phyloP scores from a whole-genome alignment of 2,888 invertebrate species.

The Plemyria rubiginata region DNA sequence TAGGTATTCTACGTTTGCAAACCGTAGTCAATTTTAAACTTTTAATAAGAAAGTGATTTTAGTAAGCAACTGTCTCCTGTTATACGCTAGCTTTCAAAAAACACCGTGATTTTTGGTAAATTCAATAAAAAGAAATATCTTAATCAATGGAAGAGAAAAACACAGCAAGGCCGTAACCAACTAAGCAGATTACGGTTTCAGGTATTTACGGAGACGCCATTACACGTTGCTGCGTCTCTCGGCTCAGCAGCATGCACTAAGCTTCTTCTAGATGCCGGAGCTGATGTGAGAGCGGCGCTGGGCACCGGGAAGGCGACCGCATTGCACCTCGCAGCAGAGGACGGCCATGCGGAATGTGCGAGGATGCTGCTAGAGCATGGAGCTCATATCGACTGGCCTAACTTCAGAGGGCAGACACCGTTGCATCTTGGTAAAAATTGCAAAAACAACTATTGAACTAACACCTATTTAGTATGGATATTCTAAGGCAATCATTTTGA shows the following conservation, averaged over 20 bases:
- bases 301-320: slow-evolving; percentile 91
- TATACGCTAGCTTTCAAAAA: too few species aligned
- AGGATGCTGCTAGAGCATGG: slow-evolving; percentile 89
- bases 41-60: too few species aligned
- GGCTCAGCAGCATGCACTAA: slow-evolving; percentile 89
- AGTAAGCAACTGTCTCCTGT: too few species aligned
- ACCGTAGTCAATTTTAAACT: too few species aligned
- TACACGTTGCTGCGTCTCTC: slow-evolving; percentile 92
- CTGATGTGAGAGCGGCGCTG: slow-evolving; percentile 90
- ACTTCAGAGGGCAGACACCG: slow-evolving; percentile 91
- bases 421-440: slow-evolving; percentile 87
- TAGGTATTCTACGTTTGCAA: too few species aligned
- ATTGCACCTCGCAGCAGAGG: slow-evolving; percentile 94
- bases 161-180: neutral
- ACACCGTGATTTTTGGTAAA: too few species aligned
- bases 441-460: neutral
- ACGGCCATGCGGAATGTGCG: slow-evolving; percentile 92
- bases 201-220: slow-evolving; percentile 93
- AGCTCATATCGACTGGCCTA: slow-evolving; percentile 90
- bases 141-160: neutral
- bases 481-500: neutral
- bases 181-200: slow-evolving; percentile 50
- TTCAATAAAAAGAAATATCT: too few species aligned
- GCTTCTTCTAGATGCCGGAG: slow-evolving; percentile 90
- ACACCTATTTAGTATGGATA: neutral